A percentile compares a stretch with the other conserved stretches of the same genome.
These are phyloP conservation scores for Epinephelus awoara DNA, from an alignment of 2,797 vertebrate genomes.

Conservation along the genomic window DNA sequence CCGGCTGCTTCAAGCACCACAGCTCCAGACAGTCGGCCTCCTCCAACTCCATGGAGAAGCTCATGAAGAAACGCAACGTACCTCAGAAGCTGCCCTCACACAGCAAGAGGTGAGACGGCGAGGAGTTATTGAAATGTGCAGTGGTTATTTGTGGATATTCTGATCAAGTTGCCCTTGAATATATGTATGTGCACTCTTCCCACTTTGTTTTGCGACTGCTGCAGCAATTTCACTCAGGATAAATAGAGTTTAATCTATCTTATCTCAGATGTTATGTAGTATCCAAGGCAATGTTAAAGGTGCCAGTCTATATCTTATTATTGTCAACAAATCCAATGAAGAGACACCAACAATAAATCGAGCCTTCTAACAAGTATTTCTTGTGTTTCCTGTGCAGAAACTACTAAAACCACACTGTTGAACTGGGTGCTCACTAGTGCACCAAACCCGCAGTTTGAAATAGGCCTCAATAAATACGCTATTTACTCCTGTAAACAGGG, in stretches of 20 bases:
- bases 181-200: too few relatives aligned
- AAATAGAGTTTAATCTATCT: too few relatives aligned
- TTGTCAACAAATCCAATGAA: neutral
- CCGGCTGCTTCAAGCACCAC: constrained; percentile 91
- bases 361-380: neutral
- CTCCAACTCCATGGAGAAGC: constrained; percentile 95
- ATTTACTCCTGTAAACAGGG: too few relatives aligned
- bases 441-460: neutral
- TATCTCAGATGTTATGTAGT: neutral
- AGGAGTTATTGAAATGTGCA: neutral
- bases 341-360: neutral
- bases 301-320: too few relatives aligned
- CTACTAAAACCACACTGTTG: neutral
- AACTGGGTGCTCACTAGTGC: neutral
- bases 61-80: constrained; percentile 96
- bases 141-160: neutral
- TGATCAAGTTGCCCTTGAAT: neutral
- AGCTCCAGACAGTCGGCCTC: constrained; percentile 89
- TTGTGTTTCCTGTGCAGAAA: neutral
- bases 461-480: neutral
- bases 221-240: too few relatives aligned
- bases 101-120: constrained; percentile 89
- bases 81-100: constrained; percentile 93
- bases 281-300: neutral
- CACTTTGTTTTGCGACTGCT: too few relatives aligned